Conservation (phyloP, 2,797 vertebrate genomes). For the Argya squamiceps region DNA sequence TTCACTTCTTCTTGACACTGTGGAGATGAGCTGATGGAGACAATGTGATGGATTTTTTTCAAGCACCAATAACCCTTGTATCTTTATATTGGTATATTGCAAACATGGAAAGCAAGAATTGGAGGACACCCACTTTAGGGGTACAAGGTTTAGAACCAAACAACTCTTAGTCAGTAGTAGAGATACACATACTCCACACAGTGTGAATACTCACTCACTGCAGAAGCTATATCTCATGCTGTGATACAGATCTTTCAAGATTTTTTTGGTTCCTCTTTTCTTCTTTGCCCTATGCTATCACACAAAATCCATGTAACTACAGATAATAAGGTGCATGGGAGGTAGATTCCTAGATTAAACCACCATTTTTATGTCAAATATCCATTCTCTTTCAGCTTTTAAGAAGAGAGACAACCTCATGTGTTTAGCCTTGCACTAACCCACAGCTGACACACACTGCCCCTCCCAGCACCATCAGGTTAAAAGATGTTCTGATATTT, state of each 20-base stretch:
- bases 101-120: background rate
- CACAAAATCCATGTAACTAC: background rate
- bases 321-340: background rate
- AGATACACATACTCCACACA: background rate
- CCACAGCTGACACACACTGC: background rate
- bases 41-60: background rate
- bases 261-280: background rate
- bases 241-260: background rate
- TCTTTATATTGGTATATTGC: background rate
- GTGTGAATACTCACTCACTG: background rate
- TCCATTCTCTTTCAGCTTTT: slow-evolving; percentile 21
- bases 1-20: background rate
- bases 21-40: background rate
- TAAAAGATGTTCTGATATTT: slow-evolving; percentile 51
- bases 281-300: background rate
- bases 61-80: background rate
- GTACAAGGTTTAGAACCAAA: background rate
- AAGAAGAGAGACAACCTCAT: slow-evolving; percentile 7
- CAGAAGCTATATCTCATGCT: background rate
- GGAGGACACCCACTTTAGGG: background rate
- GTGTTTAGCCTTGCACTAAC: background rate
- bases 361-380: background rate
- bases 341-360: background rate
- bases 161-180: background rate
- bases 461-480: background rate